Base-by-base conservation (phyloP, 1,140 invertebrate species). In the Reticulitermes speratus region DNA sequence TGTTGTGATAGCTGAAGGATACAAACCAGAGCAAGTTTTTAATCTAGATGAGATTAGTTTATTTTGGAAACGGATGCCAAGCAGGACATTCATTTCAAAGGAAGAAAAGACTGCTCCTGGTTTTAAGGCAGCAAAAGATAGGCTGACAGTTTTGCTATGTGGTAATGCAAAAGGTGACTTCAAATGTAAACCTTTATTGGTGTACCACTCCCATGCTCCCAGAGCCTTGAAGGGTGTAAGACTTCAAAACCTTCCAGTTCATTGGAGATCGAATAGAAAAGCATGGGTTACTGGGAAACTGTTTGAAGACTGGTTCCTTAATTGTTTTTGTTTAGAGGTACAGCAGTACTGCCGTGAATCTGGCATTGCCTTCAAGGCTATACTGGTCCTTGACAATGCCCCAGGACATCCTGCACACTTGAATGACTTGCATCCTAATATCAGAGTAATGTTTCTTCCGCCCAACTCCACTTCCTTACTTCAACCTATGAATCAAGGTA, bases 51-150 rank as follows among this genome's bases (percentile, higher is more conserved):
- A 92, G 88, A 91, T 90, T 69, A 90, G 88, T 45, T 87, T 92
- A 2, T 92, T 90, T 88, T 92, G 91, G 90, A 92, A 92, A 88
- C 91, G 88, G 88, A 91, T 92, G 90, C 90, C 91, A 86, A 89
- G 88, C 87, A 87, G 89, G 87, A 92, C 90, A 81, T 91, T 89
- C 88, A 89, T 91, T 87, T 88, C 89, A 21, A 87, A 89, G 88
- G 88, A 89, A 84, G 89, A 92, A 86, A 91, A 91, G 87, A 86
- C 87, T 82, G 88, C 89, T 85, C 88, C 89, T 30, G 91, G 91
- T 81, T 90, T 90, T 88, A 92, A 92, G 88, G 88, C 89, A 45
- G 88, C 88, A 32, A 92, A 92, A 88, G 91, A 92, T 89, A 88
- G 91, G 81, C 69, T 92, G 7, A 92, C 91, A 87, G 87, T 93